Evolutionary conservation across 1,140 invertebrate genomes (phyloP).

Genomic region (Steinernema khuongi): DNA sequence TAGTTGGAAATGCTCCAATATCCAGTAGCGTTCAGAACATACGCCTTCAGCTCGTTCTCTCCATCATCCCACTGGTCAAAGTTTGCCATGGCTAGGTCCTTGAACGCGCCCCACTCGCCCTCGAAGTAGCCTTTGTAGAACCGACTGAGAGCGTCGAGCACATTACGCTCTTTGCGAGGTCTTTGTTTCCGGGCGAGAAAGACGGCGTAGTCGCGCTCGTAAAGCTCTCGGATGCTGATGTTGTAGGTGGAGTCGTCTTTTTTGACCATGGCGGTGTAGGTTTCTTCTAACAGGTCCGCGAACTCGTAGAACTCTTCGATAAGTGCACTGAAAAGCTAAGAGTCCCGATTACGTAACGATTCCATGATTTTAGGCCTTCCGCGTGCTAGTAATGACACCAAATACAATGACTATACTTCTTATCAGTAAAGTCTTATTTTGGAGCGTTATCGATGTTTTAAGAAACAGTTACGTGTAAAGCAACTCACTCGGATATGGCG

Average conservation of each 20-base stretch:
- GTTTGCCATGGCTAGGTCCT: not conserved
- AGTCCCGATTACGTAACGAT: not conserved
- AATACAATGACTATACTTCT: not conserved
- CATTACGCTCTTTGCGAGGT: not conserved
- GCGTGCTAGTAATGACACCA: slow-evolving; percentile 12
- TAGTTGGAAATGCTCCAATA: not conserved
- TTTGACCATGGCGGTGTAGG: slow-evolving; percentile 21
- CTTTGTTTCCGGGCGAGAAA: not conserved
- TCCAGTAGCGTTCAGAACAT: not conserved
- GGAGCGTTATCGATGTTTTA: slow-evolving; percentile 2
- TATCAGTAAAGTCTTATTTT: not conserved
- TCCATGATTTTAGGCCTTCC: not conserved
- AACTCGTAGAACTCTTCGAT: slow-evolving; percentile 27
- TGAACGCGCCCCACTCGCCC: slow-evolving; percentile 9
- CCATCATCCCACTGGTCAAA: slow-evolving; percentile 1
- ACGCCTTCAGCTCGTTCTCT: not conserved
- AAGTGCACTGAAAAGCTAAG: slow-evolving; percentile 17
- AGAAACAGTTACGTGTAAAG: slow-evolving; percentile 23
- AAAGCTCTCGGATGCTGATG: slow-evolving; percentile 20
- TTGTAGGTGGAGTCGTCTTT: slow-evolving; percentile 18
- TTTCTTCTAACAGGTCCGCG: slow-evolving; percentile 17
- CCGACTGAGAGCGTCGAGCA: slow-evolving; percentile 2
- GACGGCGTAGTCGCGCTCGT: slow-evolving; percentile 18
- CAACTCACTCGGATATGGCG: slow-evolving; percentile 14
- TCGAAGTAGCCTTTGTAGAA: slow-evolving; percentile 13